A percentile compares a stretch with the other conserved stretches of the same genome.
These are phyloP conservation scores for Bombyx mori DNA, from an alignment of 1,140 invertebrate species.

Conservation along the genomic window ASM3026992v2 NC_085118.1:7435501-7436000, in stretches of 20 bases:
- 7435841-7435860: conserved; percentile 71
- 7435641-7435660: conserved; percentile 63
- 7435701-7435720: conserved; percentile 69
- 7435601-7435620: conserved; percentile 16
- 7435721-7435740: conserved; percentile 63
- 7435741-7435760: conserved; percentile 71
- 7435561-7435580: conserved; percentile 2
- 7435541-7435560: neutral
- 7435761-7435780: conserved; percentile 69
- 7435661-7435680: conserved; percentile 63
- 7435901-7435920: conserved; percentile 55
- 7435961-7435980: neutral
- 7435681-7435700: conserved; percentile 71
- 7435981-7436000: neutral
- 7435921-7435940: conserved; percentile 40
- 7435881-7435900: conserved; percentile 71
- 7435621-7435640: conserved; percentile 47
- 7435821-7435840: conserved; percentile 31
- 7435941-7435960: conserved; percentile 19
- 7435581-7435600: conserved; percentile 5
- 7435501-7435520: neutral
- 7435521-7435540: neutral
- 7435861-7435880: conserved; percentile 67
- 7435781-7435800: conserved; percentile 69
- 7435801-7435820: conserved; percentile 66